Evolutionary conservation across 1,140 invertebrate genomes (phyloP).

Genomic region (Drosophila arawakana): DNA sequence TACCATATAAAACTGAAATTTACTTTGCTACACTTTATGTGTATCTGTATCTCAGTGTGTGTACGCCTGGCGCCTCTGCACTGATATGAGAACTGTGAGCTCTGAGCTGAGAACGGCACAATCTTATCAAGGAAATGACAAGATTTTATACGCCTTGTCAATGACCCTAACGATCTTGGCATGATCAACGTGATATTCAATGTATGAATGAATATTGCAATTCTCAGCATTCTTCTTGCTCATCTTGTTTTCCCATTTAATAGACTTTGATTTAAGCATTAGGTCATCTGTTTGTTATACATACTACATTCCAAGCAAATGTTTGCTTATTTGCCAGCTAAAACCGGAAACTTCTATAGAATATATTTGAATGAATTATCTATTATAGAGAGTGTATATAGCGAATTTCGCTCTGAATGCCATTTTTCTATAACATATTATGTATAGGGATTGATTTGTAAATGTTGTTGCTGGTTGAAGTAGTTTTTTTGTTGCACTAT

Average conservation of each 20-base stretch:
- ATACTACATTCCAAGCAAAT: not conserved
- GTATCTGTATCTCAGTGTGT: slow-evolving; percentile 26
- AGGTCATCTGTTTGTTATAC: slow-evolving; percentile 16
- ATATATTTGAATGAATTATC: not conserved
- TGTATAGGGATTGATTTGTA: too few relatives aligned
- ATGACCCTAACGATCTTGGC: slow-evolving; percentile 50
- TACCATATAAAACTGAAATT: not conserved
- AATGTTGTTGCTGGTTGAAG: too few relatives aligned
- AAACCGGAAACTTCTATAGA: slow-evolving; percentile 15
- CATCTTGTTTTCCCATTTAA: slow-evolving; percentile 10
- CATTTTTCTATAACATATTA: too few relatives aligned
- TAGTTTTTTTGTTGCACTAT: too few relatives aligned
- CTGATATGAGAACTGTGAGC: slow-evolving; percentile 10
- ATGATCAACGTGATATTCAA: slow-evolving; percentile 13
- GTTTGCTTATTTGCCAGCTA: not conserved
- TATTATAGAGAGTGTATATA: too few relatives aligned
- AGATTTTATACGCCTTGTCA: slow-evolving; percentile 14
- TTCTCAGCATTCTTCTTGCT: slow-evolving; percentile 3
- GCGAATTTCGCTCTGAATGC: not conserved
- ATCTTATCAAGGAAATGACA: slow-evolving; percentile 64
- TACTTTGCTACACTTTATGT: not conserved
- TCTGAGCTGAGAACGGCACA: slow-evolving; percentile 11
- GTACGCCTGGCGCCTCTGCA: slow-evolving; percentile 27
- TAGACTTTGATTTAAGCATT: slow-evolving; percentile 31
- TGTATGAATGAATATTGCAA: slow-evolving; percentile 32